A percentile compares a stretch with the other conserved stretches of the same genome.
phyloP scores from a whole-genome alignment of 2,113 vertebrate genomes.

The Brachionichthys hirsutus region DNA sequence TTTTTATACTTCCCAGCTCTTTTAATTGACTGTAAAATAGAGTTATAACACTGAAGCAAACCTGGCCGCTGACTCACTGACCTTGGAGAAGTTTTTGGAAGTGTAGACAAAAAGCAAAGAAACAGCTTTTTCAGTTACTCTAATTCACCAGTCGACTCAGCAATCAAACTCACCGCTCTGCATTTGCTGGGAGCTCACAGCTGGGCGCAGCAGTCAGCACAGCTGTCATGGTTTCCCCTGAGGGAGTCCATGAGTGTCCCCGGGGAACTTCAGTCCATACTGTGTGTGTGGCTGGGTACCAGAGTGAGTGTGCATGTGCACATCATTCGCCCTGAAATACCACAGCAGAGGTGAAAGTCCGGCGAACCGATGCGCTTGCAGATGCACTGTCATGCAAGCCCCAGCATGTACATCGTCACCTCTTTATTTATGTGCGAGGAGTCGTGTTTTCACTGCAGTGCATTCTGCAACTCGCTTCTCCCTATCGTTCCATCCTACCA shows the following conservation, averaged over 20 bases:
- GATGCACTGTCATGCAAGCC: constrained; percentile 37
- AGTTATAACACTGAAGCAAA: constrained; percentile 23
- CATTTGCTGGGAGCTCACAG: constrained; percentile 11
- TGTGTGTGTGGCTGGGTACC: constrained; percentile 1
- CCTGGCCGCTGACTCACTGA: constrained; percentile 3
- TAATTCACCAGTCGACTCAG: not conserved
- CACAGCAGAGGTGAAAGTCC: constrained; percentile 25
- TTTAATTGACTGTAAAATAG: constrained; percentile 29
- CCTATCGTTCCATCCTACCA: not conserved
- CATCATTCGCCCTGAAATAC: constrained; percentile 9
- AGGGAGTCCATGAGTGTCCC: constrained; percentile 1
- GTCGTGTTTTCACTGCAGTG: constrained; percentile 15
- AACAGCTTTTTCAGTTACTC: too few species aligned
- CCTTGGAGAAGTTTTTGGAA: constrained; percentile 6
- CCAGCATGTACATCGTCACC: constrained; percentile 20
- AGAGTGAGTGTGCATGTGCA: not conserved
- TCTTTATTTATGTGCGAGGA: constrained; percentile 19
- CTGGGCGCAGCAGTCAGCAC: constrained; percentile 15
- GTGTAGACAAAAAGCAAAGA: not conserved
- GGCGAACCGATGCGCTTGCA: constrained; percentile 3
- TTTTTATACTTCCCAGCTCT: constrained; percentile 30
- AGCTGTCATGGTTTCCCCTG: constrained; percentile 4
- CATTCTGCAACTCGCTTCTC: constrained; percentile 5
- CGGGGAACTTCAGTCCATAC: not conserved
- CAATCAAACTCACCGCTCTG: not conserved